A percentile compares a stretch with the other conserved stretches of the same genome.
phyloP scores from a whole-genome alignment of 2,797 vertebrate species.

The Pseudochirops cupreus region DNA sequence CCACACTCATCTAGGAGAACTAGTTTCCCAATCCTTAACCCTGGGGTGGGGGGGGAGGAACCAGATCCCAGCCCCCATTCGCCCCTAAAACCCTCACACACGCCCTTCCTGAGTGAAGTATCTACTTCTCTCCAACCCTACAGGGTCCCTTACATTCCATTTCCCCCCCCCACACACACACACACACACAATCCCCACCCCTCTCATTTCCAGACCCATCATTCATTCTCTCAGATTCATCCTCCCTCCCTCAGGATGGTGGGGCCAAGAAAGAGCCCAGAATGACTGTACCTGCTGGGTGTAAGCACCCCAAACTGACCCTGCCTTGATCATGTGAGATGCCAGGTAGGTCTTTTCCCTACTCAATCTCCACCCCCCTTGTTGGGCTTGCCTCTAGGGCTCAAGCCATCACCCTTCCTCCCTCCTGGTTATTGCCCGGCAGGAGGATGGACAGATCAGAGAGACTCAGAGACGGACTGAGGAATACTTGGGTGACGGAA shows the following conservation, averaged over 20 bases:
- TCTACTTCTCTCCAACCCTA: neutral
- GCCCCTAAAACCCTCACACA: slow-evolving; percentile 28
- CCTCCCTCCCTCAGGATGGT: neutral
- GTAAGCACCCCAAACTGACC: slow-evolving; percentile 32
- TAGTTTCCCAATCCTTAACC: neutral
- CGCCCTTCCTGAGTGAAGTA: neutral
- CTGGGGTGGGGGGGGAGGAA: neutral
- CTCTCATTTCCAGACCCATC: neutral
- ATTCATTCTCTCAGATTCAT: neutral
- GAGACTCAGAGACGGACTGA: neutral
- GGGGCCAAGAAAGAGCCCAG: neutral
- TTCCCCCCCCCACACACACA: neutral
- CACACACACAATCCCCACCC: neutral
- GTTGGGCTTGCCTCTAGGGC: slow-evolving; percentile 21
- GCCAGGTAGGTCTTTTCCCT: neutral
- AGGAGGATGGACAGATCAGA: neutral
- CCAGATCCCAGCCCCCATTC: slow-evolving; percentile 49
- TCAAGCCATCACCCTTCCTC: neutral
- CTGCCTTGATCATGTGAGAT: slow-evolving; percentile 19
- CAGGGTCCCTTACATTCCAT: neutral
- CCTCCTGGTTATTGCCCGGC: neutral
- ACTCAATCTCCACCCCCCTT: neutral
- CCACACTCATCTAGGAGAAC: neutral
- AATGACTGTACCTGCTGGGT: slow-evolving; percentile 3
- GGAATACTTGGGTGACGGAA: slow-evolving; percentile 3